These are phyloP conservation scores for Petrolisthes manimaculis DNA, from an alignment of 2,888 invertebrate species.

Conservation along the genomic window DNA sequence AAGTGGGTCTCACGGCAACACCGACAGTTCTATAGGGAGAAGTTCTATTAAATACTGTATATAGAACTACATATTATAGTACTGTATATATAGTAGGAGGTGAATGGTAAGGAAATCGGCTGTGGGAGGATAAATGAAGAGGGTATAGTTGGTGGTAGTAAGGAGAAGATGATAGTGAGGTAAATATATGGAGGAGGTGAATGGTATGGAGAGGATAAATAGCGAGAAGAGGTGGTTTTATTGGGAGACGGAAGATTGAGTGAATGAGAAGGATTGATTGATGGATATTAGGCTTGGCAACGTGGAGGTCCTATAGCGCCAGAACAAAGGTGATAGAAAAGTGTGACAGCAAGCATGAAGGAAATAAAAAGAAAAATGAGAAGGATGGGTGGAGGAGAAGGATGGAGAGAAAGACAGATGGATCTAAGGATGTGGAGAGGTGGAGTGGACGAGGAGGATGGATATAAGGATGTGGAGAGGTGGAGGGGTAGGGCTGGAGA, in stretches of 20 bases:
- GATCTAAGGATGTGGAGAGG: no score
- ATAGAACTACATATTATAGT: neutral
- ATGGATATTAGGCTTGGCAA: neutral
- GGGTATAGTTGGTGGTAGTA: neutral
- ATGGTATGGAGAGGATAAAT: neutral
- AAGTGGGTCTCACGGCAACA: slow-evolving; percentile 91
- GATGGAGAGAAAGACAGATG: no score
- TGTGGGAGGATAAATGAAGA: no score
- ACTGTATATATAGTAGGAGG: no score
- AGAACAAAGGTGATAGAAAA: neutral
- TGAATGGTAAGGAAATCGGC: no score
- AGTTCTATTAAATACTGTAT: no score
- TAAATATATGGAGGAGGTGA: neutral
- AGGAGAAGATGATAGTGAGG: neutral
- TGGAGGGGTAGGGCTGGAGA: no score
- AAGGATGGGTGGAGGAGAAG: neutral
- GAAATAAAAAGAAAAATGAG: neutral
- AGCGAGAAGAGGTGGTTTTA: neutral
- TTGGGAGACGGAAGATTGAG: neutral
- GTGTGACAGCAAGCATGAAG: neutral
- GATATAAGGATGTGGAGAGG: no score
- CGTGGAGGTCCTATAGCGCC: neutral
- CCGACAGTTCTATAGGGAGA: slow-evolving; percentile 81
- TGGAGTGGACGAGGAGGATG: no score
- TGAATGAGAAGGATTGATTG: neutral